A percentile compares a stretch with the other conserved stretches of the same genome.
Conservation (phyloP, 2,888 invertebrate species). For the Tiliacea aurago region DNA sequence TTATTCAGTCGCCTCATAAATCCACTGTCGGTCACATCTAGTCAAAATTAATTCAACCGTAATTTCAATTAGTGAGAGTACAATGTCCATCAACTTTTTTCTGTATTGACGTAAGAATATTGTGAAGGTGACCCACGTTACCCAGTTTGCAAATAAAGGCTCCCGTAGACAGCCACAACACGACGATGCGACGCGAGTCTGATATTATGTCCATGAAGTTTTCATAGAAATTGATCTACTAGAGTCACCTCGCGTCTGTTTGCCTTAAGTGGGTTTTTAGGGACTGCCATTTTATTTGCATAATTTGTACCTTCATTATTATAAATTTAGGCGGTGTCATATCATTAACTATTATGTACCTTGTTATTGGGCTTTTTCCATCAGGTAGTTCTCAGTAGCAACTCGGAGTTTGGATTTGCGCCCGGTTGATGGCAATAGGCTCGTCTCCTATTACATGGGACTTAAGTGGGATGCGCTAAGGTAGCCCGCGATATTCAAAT, state of each 20-base stretch:
- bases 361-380: too few relatives aligned
- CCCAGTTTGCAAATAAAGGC: neutral
- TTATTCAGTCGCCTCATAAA: neutral
- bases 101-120: neutral
- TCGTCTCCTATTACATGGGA: too few relatives aligned
- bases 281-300: neutral
- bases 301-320: neutral
- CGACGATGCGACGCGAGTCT: too few relatives aligned
- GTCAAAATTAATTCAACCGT: slow-evolving; percentile 5
- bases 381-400: too few relatives aligned
- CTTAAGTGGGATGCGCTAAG: too few relatives aligned
- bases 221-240: too few relatives aligned
- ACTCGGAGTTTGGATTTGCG: too few relatives aligned
- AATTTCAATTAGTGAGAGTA: neutral
- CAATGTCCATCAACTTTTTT: slow-evolving; percentile 17
- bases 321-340: neutral
- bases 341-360: neutral
- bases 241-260: too few relatives aligned
- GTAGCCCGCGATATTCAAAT: too few relatives aligned
- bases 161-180: too few relatives aligned
- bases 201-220: too few relatives aligned
- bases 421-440: too few relatives aligned
- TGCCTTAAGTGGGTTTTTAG: neutral
- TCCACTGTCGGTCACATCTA: neutral
- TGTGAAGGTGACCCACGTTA: slow-evolving; percentile 12